phyloP scores from a whole-genome alignment of 2,113 vertebrate species.

The Cnemophilus loriae region DNA sequence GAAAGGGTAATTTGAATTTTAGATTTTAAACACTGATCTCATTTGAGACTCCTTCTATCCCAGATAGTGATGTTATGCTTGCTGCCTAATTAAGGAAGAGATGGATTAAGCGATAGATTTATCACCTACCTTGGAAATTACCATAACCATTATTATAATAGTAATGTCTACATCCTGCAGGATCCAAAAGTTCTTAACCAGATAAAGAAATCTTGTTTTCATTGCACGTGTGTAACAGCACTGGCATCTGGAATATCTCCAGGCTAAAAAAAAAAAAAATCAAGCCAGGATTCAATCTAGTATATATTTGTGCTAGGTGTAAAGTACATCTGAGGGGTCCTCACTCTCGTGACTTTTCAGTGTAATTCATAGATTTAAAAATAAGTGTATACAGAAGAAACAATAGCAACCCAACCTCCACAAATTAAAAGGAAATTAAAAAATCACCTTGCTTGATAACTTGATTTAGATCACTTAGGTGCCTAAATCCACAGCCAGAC shows the following conservation, averaged over 20 bases:
- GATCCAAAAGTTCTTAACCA: background rate
- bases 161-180: background rate
- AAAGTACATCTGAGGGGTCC: background rate
- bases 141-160: background rate
- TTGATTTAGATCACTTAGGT: background rate
- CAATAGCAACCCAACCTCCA: background rate
- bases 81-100: constrained; percentile 34
- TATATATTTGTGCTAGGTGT: background rate
- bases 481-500: background rate
- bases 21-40: constrained; percentile 24
- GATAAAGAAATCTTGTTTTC: background rate
- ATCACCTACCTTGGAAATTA: constrained; percentile 1
- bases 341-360: background rate
- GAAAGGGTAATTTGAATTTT: constrained; percentile 13
- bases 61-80: background rate
- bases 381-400: background rate
- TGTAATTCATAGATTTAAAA: background rate
- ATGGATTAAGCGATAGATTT: background rate
- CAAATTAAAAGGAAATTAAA: background rate
- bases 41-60: background rate
- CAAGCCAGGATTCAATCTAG: background rate
- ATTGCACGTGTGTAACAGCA: background rate
- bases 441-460: background rate
- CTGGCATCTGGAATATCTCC: background rate
- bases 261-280: background rate